Percentiles rank a stretch among this genome's conserved stretches.
Evolutionary conservation across 2,797 vertebrate genomes (phyloP).

Genomic region (Cebuella pygmaea): DNA sequence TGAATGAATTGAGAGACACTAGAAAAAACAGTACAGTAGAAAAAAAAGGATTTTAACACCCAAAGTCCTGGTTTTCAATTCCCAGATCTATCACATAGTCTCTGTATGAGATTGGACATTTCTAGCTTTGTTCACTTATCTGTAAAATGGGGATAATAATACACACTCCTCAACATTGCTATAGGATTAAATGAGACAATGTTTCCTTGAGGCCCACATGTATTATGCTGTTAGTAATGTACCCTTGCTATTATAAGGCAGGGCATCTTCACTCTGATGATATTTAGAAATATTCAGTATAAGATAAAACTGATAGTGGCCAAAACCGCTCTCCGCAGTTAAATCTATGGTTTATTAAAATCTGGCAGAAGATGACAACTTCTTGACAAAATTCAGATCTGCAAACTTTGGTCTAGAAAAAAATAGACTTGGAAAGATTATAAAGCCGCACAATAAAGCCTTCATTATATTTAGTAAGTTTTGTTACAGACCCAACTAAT

Average conservation of each 20-base stretch:
- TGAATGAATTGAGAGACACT: slow-evolving; percentile 28
- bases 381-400: slow-evolving; percentile 45
- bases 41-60: neutral
- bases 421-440: slow-evolving; percentile 26
- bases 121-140: neutral
- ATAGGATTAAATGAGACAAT: neutral
- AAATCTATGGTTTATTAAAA: slow-evolving; percentile 42
- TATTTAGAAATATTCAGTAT: neutral
- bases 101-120: neutral
- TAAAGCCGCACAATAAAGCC: slow-evolving; percentile 30
- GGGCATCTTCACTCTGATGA: neutral
- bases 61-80: neutral
- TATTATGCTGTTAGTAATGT: neutral
- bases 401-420: slow-evolving; percentile 17
- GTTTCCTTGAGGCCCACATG: neutral
- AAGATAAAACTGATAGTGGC: neutral
- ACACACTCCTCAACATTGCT: neutral
- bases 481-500: neutral
- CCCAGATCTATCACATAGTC: neutral
- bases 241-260: neutral
- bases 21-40: neutral
- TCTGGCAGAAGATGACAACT: slow-evolving; percentile 1
- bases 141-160: neutral
- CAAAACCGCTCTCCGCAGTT: neutral
- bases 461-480: slow-evolving; percentile 13